phyloP scores from a whole-genome alignment of 2,113 vertebrate species.

The Casuarius casuarius region DNA sequence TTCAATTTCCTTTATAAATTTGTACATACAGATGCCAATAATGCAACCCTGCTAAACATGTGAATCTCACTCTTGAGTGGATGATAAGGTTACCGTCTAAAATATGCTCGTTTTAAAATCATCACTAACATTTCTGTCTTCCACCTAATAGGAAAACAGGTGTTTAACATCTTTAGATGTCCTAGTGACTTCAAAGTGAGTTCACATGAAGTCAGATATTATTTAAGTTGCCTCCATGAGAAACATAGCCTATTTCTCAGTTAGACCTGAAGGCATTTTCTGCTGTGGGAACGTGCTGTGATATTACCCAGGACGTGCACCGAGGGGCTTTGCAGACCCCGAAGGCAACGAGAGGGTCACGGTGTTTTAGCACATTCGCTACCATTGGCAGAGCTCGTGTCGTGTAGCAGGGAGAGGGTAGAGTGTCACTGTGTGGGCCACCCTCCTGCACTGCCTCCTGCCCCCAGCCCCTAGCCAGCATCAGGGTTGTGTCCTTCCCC shows the following conservation, averaged over 20 bases:
- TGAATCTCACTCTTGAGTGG: not conserved
- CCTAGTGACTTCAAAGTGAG: not conserved
- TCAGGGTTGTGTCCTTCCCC: not conserved
- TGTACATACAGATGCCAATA: not conserved
- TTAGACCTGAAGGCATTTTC: not conserved
- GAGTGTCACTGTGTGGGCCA: not conserved
- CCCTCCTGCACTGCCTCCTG: not conserved
- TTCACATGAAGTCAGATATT: not conserved
- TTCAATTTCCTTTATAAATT: not conserved
- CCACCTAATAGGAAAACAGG: not conserved
- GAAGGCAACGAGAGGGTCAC: not conserved
- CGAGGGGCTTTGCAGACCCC: not conserved
- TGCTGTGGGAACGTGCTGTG: not conserved
- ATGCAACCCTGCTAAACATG: not conserved
- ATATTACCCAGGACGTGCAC: not conserved
- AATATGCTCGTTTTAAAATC: not conserved
- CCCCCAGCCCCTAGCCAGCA: rapidly evolving
- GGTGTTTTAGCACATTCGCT: not conserved
- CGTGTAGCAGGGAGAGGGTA: not conserved
- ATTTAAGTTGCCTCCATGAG: not conserved
- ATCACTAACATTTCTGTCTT: not conserved
- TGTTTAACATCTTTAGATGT: not conserved
- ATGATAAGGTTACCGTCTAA: not conserved
- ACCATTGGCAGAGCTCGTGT: not conserved
- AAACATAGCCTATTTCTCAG: not conserved